Evolutionary conservation across 2,888 invertebrate species (phyloP).

Genomic region (Cyrtodaria siliqua): DNA sequence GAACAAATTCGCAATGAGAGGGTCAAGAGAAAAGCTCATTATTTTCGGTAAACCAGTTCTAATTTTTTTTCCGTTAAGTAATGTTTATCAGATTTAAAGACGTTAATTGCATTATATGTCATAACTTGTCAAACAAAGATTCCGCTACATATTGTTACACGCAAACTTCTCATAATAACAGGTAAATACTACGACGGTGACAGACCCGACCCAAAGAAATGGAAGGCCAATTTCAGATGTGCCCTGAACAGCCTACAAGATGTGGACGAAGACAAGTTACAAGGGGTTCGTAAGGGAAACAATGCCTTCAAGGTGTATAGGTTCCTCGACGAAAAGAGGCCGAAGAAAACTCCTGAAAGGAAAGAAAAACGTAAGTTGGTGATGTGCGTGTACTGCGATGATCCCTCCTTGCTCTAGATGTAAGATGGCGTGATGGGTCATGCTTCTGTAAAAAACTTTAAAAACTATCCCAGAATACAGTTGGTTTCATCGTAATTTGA

Average conservation of each 20-base stretch:
- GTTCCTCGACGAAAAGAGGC: constrained; percentile 68
- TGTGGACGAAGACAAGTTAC: constrained; percentile 72
- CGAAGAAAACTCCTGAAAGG: constrained; percentile 8
- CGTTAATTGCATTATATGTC: too few species aligned
- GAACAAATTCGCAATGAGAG: not conserved
- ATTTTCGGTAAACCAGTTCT: not conserved
- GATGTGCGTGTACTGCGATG: too few species aligned
- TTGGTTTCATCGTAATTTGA: too few species aligned
- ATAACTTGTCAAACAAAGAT: too few species aligned
- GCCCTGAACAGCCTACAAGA: constrained; percentile 83
- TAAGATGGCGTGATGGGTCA: too few species aligned
- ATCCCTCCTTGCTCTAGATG: too few species aligned
- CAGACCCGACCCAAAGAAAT: constrained; percentile 72
- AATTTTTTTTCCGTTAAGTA: too few species aligned
- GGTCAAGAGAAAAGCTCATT: not conserved
- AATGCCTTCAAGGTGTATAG: constrained; percentile 81
- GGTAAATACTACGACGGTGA: constrained; percentile 75
- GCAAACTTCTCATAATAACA: too few species aligned
- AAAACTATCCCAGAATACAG: too few species aligned
- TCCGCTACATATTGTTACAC: too few species aligned
- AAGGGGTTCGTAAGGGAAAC: constrained; percentile 73
- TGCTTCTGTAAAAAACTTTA: too few species aligned
- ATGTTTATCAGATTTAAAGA: too few species aligned
- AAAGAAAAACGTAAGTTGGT: constrained; percentile 29
- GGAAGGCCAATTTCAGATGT: constrained; percentile 85